Evolutionary conservation across 2,113 vertebrate genomes (phyloP).

Genomic region (Eulacestoma nigropectus): DNA sequence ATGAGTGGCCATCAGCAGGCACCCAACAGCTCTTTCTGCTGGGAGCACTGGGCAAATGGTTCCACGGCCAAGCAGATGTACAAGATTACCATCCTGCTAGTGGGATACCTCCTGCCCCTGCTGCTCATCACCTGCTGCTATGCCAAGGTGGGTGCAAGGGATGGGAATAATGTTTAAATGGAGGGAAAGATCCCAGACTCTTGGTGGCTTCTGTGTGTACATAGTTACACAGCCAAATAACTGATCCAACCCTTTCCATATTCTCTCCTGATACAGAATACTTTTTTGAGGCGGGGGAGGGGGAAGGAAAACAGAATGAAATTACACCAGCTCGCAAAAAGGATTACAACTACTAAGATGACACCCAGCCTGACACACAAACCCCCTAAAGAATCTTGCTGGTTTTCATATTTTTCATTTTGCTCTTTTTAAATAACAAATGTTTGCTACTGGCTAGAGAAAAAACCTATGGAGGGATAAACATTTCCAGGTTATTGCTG

Average conservation of each 20-base stretch:
- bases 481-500: neutral
- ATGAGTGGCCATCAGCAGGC: constrained; percentile 64
- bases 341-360: neutral
- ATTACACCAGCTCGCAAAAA: neutral
- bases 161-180: neutral
- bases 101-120: constrained; percentile 82
- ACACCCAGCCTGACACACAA: neutral
- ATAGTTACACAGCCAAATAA: neutral
- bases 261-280: neutral
- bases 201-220: neutral
- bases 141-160: constrained; percentile 69
- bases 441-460: neutral
- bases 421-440: neutral
- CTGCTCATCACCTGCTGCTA: constrained; percentile 85
- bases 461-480: neutral
- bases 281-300: neutral
- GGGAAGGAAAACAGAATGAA: neutral
- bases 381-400: neutral
- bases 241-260: neutral
- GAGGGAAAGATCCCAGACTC: neutral
- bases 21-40: constrained; percentile 86
- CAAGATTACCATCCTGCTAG: constrained; percentile 74
- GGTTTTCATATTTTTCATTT: neutral
- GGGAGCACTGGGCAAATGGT: constrained; percentile 74
- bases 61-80: constrained; percentile 66